Base-by-base conservation (phyloP, 1,140 invertebrate genomes). In the Drosophila cardini region DNA sequence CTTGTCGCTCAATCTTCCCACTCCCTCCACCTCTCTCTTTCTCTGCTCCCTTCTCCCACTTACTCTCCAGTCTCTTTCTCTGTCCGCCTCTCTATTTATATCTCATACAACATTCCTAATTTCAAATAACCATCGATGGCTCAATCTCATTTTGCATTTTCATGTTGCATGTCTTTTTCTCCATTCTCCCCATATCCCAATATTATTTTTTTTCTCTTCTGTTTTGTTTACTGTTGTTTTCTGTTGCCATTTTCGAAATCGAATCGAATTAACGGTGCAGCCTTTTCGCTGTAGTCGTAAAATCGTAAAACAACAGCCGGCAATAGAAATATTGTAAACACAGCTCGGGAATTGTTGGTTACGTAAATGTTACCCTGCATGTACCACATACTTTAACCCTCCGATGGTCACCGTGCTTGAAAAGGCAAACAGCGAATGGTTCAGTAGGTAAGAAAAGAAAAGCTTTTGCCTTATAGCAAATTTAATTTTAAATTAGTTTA, bases 301-400 rank as follows among this genome's bases (percentile, higher is more conserved):
- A 89, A 62, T 83, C 84, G 82, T 89, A 87, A 87, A 89, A 62
- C 65, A 78, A 64, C 76, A 71, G 56, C 65, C 46, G 65, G 76
- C 81, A 85, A 86, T 89, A 87, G 76, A 89, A 87, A 87, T 87
- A 89, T 87, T 83, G 84, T 87, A 89, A 89, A 87, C 84, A 87
- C 76, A 62, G 69, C 72, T 76, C 76, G 32, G 32, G 64, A 73
- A 87, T 70, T 64, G 72, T 67, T 82, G 72, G 64, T 62, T 83
- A 78, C 57, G 65, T 68, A 64, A 83, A 82, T 79, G 82, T 71
- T 79, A 67, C 46, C 48, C 72, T 61, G 43, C 43, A 70, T 52
- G 21, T 45, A 52, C 32, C 46, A 43, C 46, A 18, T 48, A 21
- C 53, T 10, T 87, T 83, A 87, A 83, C 84, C 79, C 62, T 40